A percentile compares a stretch with the other conserved stretches of the same genome.
Evolutionary conservation across 2,888 invertebrate species (phyloP).

Genomic region (Parasteatoda lunata): DNA sequence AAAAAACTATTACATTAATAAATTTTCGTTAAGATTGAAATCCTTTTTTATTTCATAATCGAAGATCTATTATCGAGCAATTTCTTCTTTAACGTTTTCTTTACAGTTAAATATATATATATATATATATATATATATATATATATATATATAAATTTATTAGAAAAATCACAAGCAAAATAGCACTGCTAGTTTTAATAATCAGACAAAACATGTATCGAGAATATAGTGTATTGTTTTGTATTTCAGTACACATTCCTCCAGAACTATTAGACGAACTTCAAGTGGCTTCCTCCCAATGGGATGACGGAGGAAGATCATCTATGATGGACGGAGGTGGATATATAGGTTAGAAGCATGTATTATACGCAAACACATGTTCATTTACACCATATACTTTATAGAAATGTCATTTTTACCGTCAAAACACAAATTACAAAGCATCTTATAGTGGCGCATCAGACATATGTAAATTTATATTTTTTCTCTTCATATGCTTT

Average conservation of each 20-base stretch:
- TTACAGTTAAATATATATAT: no score
- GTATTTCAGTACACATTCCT: conserved; percentile 64
- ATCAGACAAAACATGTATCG: no score
- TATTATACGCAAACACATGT: neutral
- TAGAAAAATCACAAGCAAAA: no score
- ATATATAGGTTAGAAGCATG: conserved; percentile 54
- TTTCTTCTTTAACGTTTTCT: no score
- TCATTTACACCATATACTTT: neutral
- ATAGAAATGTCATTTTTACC: neutral
- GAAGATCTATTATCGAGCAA: no score
- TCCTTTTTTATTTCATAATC: no score
- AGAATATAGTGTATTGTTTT: neutral
- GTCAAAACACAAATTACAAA: neutral
- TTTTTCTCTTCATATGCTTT: neutral
- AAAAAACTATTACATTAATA: no score
- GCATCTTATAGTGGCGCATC: neutral
- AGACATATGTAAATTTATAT: neutral
- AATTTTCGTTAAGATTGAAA: no score
- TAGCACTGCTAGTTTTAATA: no score
- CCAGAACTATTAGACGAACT: conserved; percentile 65
- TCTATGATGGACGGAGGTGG: conserved; percentile 56
- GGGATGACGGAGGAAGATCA: conserved; percentile 62
- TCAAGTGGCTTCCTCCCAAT: conserved; percentile 61
- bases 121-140: no score
- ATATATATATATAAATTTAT: no score